Base-by-base conservation (phyloP, 2,113 vertebrate genomes). In the Aramus guarauna region DNA sequence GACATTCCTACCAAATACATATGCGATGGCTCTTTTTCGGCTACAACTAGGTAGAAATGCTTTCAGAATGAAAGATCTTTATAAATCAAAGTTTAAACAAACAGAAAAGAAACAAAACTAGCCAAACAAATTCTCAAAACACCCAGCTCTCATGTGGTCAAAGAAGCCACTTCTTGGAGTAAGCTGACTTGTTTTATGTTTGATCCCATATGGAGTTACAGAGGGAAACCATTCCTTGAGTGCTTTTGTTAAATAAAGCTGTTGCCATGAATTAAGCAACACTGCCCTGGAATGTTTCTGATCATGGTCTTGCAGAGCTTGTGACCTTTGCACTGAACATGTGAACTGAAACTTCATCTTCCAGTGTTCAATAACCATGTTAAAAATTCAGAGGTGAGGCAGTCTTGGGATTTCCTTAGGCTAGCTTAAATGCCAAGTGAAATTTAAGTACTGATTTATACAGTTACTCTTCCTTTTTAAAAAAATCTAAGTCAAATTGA, bases 251-350 rank as follows among this genome's bases (percentile, higher is more conserved):
- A 97, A 97, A 95, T 86, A 96, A 92, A 92, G 88, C 94, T 96
- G 92, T 95, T 95, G 92, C 95, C 71, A 77, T 97, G 95, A 96
- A 97, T 97, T 96, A 97, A 96, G 97, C 96, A 97, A 94, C 71
- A 36, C 86, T 94, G 96, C 96, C 87, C 90, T 97, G 89, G 96
- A 97, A 97, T 98, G 92, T 98, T 95, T 97, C 94, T 97, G 94
- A 97, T 96, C 88, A 76, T 94, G 85, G 92, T 95, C 94, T 96
- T 92, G 86, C 88, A 93, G 94, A 96, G 89, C 94, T 94, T 94
- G 88, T 97, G 96, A 97, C 96, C 95, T 97, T 97, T 96, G 92
- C 93, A 91, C 96, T 89, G 85, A 97, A 85, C 92, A 93, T 95
- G 93, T 96, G 97, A 93, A 94, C 90, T 97, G 95, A 97, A 95